Percentiles rank a stretch among this genome's conserved stretches.
Evolutionary conservation across 37 sponge, comb jelly and placozoan genomes (phyloP).

Genomic region (Axinella damicornis): DNA sequence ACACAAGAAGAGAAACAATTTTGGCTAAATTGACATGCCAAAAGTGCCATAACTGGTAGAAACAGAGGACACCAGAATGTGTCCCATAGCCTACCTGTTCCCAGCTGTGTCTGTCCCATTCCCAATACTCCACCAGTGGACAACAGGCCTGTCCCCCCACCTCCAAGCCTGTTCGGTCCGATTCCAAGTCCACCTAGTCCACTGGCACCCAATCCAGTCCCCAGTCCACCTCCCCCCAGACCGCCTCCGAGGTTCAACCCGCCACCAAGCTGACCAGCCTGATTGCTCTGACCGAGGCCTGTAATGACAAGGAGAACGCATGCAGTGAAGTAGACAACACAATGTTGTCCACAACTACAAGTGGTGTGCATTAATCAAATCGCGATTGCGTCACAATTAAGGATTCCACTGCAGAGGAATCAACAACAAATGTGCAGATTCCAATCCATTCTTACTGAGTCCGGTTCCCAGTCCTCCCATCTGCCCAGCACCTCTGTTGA

Average conservation of each 20-base stretch:
- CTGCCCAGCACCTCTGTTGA: no score
- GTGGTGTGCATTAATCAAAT: not conserved
- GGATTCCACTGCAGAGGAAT: no score
- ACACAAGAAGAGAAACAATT: no score
- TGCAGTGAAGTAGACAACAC: not conserved
- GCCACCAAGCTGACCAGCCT: constrained; percentile 23
- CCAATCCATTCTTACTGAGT: not conserved
- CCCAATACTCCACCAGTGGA: not conserved
- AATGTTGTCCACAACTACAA: not conserved
- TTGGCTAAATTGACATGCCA: no score
- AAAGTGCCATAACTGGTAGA: no score
- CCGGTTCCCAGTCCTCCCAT: no score
- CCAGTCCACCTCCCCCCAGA: constrained; percentile 46
- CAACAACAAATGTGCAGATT: no score
- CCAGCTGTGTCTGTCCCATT: no score
- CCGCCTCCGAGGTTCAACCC: constrained; percentile 57
- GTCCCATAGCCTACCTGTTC: no score
- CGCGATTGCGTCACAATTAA: no score
- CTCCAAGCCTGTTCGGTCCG: constrained; percentile 15
- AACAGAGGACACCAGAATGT: no score
- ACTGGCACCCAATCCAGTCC: constrained; percentile 11
- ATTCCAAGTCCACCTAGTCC: constrained; percentile 13
- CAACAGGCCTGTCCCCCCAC: not conserved
- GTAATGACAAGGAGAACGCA: not conserved
- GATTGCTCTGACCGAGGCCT: not conserved